Evolutionary conservation across 2,888 invertebrate genomes (phyloP), one percentile per base, ranked within the genome.

Genomic region (Erebia ligea): DNA sequence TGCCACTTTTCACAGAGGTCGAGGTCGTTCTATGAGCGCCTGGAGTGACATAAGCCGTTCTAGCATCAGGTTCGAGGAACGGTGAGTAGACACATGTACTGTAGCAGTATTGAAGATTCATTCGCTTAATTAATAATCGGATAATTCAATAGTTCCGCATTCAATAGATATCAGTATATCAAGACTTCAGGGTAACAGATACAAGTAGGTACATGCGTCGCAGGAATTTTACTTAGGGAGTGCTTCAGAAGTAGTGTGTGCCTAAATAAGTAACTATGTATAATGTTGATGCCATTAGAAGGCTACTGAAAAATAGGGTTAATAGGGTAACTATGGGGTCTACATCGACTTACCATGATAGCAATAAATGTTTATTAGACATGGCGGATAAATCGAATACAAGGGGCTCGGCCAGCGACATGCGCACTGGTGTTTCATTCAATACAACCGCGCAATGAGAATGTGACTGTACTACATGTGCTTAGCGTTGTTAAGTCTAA

Each of bases 41-140:
- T 97, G 97, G 97, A 97, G 97, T 82, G 97, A 97, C 83, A 95
- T 97, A 84, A 97, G 97, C 81, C 94, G 97, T 70, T 97, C 97
- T 77, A 97, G 97, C 85, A 96, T 97, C 94, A 95, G 96, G 81
- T 94, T 97, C 82, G 96, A 96, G 77, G 96, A 96, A 86, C 96
- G 96, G 96, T 96, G 66, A 86, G 89, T 86, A 21, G 8, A 34
- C n/a, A 34, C 19, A 0, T 10, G n/a, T 45, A 10, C 9, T 40
- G 19, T 59, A 40, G 45, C 11, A 62, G 9, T 62, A 8, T 21
- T 62, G 9, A 4, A 45, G 1, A 13, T 48, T 45, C 15, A 15
- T n/a, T 9, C 15, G n/a, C 6, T 34, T 15, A 57, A 59, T 6
- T 61, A 42, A 61, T 34, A 50, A 52, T 48, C 40, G 59, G 52